Conservation (phyloP, 2,797 vertebrate species). For the Pyrocephalus nanus region DNA sequence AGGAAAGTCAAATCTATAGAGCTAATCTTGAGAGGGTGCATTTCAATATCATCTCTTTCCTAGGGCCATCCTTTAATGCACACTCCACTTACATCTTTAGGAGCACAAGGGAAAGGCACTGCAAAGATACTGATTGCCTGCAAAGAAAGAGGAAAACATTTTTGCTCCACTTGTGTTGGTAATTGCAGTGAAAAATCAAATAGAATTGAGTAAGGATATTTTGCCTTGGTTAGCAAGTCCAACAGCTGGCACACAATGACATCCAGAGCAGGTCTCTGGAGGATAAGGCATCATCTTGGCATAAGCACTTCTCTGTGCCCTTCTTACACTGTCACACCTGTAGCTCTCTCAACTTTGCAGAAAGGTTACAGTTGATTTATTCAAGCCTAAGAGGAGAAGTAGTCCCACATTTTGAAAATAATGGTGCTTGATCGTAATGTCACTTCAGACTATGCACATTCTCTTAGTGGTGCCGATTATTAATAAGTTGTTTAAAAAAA, state of each 20-base stretch:
- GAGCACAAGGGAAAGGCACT: neutral
- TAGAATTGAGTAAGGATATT: neutral
- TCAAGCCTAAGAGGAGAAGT: neutral
- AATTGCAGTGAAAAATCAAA: neutral
- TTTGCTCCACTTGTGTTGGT: neutral
- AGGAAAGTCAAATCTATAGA: neutral
- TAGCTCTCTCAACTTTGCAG: neutral
- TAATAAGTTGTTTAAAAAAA: neutral
- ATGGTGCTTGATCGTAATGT: neutral
- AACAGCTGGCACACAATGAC: neutral
- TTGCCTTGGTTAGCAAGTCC: neutral
- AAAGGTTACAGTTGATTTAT: conserved; percentile 23
- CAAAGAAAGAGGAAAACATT: neutral
- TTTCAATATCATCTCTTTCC: neutral
- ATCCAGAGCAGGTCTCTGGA: neutral
- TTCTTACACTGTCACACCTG: neutral
- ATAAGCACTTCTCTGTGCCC: neutral
- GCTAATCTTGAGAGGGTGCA: neutral
- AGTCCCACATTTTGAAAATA: conserved; percentile 4
- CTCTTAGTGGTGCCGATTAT: neutral
- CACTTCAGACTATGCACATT: neutral
- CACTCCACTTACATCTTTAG: neutral
- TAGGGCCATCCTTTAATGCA: neutral
- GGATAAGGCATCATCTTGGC: neutral
- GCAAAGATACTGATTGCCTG: neutral